phyloP scores from a whole-genome alignment of 2,797 vertebrate species.

The Babyrousa celebensis region DNA sequence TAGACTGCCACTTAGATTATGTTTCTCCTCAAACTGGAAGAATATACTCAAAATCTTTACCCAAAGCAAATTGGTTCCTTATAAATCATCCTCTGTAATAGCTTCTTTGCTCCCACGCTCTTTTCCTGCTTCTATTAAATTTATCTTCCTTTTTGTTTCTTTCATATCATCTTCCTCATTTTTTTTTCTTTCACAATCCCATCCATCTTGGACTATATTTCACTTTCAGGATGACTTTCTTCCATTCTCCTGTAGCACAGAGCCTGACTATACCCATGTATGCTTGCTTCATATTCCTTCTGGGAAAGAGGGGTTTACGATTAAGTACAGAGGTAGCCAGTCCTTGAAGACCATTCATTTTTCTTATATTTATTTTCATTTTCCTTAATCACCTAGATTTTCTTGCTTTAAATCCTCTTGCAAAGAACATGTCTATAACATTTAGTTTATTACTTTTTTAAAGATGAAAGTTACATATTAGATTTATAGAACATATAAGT shows the following conservation, averaged over 20 bases:
- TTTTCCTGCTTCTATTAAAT: background rate
- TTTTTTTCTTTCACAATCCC: background rate
- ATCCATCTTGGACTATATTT: background rate
- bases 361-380: background rate
- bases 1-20: background rate
- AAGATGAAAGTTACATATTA: background rate
- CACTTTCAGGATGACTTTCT: slow-evolving; percentile 12
- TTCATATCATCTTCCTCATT: background rate
- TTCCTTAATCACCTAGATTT: background rate
- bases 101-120: background rate
- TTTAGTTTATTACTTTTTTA: background rate
- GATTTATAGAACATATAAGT: background rate
- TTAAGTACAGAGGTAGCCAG: background rate
- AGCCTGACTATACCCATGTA: background rate
- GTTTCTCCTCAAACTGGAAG: background rate
- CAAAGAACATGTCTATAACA: background rate
- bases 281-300: background rate
- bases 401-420: background rate
- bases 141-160: background rate
- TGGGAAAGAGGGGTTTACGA: background rate
- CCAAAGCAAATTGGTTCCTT: too few species aligned
- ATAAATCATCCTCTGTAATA: background rate
- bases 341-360: background rate
- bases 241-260: background rate
- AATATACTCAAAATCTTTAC: background rate